Evolutionary conservation across 2,797 vertebrate species (phyloP).

Genomic region (Siniperca scherzeri): DNA sequence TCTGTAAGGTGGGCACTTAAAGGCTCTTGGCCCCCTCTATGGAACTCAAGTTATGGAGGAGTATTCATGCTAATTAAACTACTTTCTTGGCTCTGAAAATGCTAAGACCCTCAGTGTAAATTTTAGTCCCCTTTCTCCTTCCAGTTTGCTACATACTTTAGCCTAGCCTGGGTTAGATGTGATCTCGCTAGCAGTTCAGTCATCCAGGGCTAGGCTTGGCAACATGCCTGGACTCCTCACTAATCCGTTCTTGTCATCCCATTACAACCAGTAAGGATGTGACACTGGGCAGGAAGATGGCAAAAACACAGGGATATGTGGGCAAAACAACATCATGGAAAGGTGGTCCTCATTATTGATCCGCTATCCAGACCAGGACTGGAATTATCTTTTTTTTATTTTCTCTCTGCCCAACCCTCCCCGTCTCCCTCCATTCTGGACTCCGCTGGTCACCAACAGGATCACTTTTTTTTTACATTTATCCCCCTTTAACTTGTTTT

Average conservation of each 20-base stretch:
- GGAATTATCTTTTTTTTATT: constrained; percentile 30
- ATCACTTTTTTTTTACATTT: constrained; percentile 17
- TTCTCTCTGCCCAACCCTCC: background rate
- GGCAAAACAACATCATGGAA: background rate
- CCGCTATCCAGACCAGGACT: constrained; percentile 28
- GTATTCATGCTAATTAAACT: constrained; percentile 17
- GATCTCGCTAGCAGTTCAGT: constrained; percentile 6
- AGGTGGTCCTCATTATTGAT: background rate
- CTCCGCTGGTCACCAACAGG: constrained; percentile 9
- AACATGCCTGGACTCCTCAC: constrained; percentile 23
- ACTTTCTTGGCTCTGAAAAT: background rate
- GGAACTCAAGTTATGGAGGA: constrained; percentile 19
- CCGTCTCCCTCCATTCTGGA: constrained; percentile 3
- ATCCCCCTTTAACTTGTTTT: constrained; percentile 6
- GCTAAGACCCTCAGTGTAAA: background rate
- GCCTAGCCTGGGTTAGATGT: constrained; percentile 15
- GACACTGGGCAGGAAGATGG: constrained; percentile 44
- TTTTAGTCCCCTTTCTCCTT: background rate
- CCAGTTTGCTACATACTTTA: background rate
- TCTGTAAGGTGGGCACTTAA: constrained; percentile 37
- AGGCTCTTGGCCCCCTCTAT: constrained; percentile 16
- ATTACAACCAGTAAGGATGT: constrained; percentile 51
- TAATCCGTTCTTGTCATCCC: constrained; percentile 35
- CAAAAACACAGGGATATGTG: background rate
- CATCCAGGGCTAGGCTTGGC: constrained; percentile 13